Conservation (phyloP, 2,113 vertebrate species). For the Strigops habroptila region DNA sequence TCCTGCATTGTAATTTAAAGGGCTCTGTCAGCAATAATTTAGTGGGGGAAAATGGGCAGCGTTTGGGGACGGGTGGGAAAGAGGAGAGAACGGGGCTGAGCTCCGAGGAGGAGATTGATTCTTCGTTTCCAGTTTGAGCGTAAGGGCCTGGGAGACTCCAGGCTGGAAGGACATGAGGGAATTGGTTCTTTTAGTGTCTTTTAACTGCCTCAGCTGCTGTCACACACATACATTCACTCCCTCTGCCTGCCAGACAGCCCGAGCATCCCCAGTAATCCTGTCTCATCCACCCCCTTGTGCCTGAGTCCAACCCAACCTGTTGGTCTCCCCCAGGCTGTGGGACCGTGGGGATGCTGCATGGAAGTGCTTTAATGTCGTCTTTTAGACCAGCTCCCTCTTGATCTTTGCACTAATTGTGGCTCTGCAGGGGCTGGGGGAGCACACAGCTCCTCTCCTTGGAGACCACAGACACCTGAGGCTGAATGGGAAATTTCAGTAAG, state of each 20-base stretch:
- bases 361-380: not conserved
- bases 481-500: not conserved
- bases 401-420: not conserved
- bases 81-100: not conserved
- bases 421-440: not conserved
- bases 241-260: not conserved
- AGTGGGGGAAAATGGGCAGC: slow-evolving; percentile 16
- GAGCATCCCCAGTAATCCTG: not conserved
- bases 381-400: not conserved
- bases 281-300: not conserved
- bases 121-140: not conserved
- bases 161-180: not conserved
- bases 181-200: not conserved
- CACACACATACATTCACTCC: not conserved
- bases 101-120: slow-evolving; percentile 2
- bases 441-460: not conserved
- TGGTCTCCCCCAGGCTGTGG: not conserved
- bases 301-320: not conserved
- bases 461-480: not conserved
- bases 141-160: not conserved
- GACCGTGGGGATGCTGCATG: not conserved
- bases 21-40: slow-evolving; percentile 56
- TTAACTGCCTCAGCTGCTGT: not conserved
- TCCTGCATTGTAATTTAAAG: slow-evolving; percentile 57
- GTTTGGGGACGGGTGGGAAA: slow-evolving; percentile 20